Evolutionary conservation across 37 sponge, comb jelly and placozoan species (phyloP), one percentile per base, ranked within the genome.

Genomic region (Spongilla lacustris): DNA sequence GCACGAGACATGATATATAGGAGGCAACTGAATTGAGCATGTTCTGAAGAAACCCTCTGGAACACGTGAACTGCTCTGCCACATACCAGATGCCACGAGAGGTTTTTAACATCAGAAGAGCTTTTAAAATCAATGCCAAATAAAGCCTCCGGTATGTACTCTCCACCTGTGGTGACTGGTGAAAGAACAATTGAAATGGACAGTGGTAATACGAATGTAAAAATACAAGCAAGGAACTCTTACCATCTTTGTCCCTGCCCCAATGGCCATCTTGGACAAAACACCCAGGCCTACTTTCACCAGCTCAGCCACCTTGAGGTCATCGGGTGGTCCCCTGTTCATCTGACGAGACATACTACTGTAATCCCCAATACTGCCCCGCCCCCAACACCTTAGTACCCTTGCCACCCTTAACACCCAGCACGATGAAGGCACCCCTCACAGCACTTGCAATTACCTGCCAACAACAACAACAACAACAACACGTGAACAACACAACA

Each of bases 31-130:
- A 90, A 38, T 87, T 86, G 9, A 97, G 36, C 17, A 88, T 36
- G 34, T 67, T 85, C 77, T 97, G 97, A 4, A 94, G 74, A 67
- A 92, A 97, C 22, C 97, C 97, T 69, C 97, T 50, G 31, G 90
- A 89, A 34, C 94, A 94, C 12, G 84, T 75, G 84, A 97, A 97
- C 80, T 67, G 34, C 30, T 92, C 84, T 6, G 97, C 90, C 29
- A 92, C 91, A 34, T 4, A 49, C 97, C 97, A 97, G 50, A 97
- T 78, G 0, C 91, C 91, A 36, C 82, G 37, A 0, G 46, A 36
- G 68, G 66, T 74, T 73, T 77, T 82, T 5, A 70, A 50, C 73
- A 73, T 73, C 58, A 97, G 83, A 37, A 97, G 50, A 49, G 25
- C 67, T 46, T 89, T 77, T 71, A 97, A 78, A 71, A 97, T 84